phyloP scores from a whole-genome alignment of 2,797 vertebrate species.

The Taenioides sp. region DNA sequence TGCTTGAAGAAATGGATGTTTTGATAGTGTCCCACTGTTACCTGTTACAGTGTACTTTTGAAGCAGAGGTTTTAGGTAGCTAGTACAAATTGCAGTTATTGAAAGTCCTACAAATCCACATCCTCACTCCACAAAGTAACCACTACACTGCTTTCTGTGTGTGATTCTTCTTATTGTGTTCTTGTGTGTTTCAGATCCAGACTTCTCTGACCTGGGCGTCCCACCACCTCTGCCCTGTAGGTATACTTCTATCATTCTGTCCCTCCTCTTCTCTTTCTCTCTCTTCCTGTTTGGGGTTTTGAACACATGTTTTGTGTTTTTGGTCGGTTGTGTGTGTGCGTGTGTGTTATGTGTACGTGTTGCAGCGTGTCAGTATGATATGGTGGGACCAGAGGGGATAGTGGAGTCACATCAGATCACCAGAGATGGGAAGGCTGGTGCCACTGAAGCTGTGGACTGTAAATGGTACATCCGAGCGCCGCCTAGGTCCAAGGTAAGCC shows the following conservation, averaged over 20 bases:
- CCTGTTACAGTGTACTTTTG: constrained; percentile 28
- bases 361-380: constrained; percentile 96
- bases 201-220: constrained; percentile 96
- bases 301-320: constrained; percentile 18
- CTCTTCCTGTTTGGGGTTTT: constrained; percentile 1
- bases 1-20: not conserved
- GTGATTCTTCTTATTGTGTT: constrained; percentile 33
- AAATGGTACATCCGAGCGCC: constrained; percentile 98
- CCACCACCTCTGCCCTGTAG: constrained; percentile 96
- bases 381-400: constrained; percentile 97
- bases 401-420: constrained; percentile 96
- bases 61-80: not conserved
- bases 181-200: constrained; percentile 88
- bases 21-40: constrained; percentile 21
- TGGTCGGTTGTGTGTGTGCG: constrained; percentile 31
- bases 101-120: too few relatives aligned
- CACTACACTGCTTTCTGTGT: too few relatives aligned
- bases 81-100: not conserved
- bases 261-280: constrained; percentile 16
- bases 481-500: constrained; percentile 95
- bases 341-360: constrained; percentile 65
- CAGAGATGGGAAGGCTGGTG: constrained; percentile 92
- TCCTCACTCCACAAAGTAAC: too few relatives aligned
- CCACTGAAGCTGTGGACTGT: constrained; percentile 94
- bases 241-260: constrained; percentile 70